Evolutionary conservation across 2,888 invertebrate genomes (phyloP), one percentile per base, ranked within the genome.

Genomic region (Hypercompe scribonia): DNA sequence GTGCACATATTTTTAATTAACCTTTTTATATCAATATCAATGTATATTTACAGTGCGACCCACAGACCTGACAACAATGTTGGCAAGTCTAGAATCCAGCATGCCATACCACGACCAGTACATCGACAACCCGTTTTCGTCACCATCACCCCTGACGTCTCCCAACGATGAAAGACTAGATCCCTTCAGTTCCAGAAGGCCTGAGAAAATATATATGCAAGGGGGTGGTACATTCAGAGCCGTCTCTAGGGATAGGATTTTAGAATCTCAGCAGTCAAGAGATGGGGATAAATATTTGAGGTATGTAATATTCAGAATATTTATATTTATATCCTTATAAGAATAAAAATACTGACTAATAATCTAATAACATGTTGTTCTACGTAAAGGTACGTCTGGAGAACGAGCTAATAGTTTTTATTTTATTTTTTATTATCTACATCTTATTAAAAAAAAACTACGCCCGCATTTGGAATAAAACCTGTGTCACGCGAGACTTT

Each of bases 101-200:
- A 91, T 92, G 72, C 90, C 92, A 3, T 95, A 92, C 78, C 91
- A 94, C 58, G 95, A 95, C 34, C 94, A 94, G 72, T 95, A 96
- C 78, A 95, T 96, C 68, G 96, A 96, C 84, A 96, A 96, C 74
- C 96, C 96, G 0, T 96, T 96, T 82, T 96, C 96, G 4, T 96
- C 96, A 71, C 96, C 96, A 1, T 96, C 96, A 31, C 95, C 96
- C 0, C 84, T 96, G 5, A 96, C 96, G 10, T 96, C 96, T 70
- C 96, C 96, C 0, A 96, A 95, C 74, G 96, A 96, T 86, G 96
- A 95, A 21, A 85, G 92, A 70, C 68, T 93, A 33, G 89, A 92
- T 36, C 94, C 94, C 0, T 96, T 95, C 46, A 87, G 91, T 0
- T 83, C 91, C 4, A 83, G 91, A 10, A 90, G 94, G 82, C 92